Evolutionary conservation across 2,113 vertebrate genomes (phyloP), one percentile per base, ranked within the genome.

Genomic region (Sorex fumeus): DNA sequence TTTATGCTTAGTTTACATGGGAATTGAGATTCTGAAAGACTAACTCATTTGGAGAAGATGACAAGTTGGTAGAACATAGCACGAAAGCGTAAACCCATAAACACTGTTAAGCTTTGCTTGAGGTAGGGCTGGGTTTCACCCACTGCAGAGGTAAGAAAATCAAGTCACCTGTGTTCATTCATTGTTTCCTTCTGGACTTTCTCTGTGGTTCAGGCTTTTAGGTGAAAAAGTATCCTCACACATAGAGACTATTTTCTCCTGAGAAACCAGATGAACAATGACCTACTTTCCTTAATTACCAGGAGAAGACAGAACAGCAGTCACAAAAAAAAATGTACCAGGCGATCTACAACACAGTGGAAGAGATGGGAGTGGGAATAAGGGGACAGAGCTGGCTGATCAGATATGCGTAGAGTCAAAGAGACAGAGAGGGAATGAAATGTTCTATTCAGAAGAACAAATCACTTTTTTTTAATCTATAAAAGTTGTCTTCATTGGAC

Each of bases 341-440:
- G n/a, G 76, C 85, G 19, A 72, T 86, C 80, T 80, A 50, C 15
- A 87, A 34, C 71, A 81, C 13, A 40, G 50, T 2, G 2, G 36
- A 57, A 9, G n/a, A 7, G 3, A 15, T 30, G 25, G 4, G 18
- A 30, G 9, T 6, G 1, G 11, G 23, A 25, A 19, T 4, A 23
- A 57, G 85, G 60, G 57, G 45, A 60, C 1, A 43, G 66, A 6
- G 30, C 45, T 28, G 34, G 57, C 64, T 60, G 18, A 60, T 23
- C 47, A 66, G 57, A 53, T 19, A 77, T 82, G 12, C 62, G 45
- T 32, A 62, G 71, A 88, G 30, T 90, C 60, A 32, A 27, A 84
- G 47, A 88, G 78, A 67, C 88, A 92, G 57, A 85, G 88, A 93
- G 57, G 85, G 88, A 93, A 90, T 86, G 6, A 71, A n/a, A 76